Base-by-base conservation (phyloP, 1,140 invertebrate species). In the Ceratosolen fusciceps region DNA sequence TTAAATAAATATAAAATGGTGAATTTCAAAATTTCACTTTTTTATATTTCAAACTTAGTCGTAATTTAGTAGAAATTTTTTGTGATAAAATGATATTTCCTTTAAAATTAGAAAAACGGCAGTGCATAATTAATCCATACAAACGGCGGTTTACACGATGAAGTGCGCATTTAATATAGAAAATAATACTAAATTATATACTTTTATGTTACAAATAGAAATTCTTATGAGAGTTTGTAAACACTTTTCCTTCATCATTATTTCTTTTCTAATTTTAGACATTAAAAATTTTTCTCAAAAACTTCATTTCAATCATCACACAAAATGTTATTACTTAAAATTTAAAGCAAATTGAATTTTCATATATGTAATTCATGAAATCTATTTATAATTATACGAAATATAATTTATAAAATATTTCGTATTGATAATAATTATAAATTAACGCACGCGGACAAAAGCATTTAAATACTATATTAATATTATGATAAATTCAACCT, bases 1-100 rank as follows among this genome's bases (percentile, higher is more conserved):
- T 7, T 52, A 60, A 60, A 60, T 62, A 62, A 34, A 62, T 2
- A 16, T 62, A 19, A 62, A 62, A 34, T 34, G 34, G 21, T 34
- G 3, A 34, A 62, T 62, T 34, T 62, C 0, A 19, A 62, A 9
- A 62, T 62, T 62, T 34, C 58, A 19, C 16, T 16, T 62, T 62
- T 62, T 34, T 62, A 19, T 14, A 34, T 34, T 0, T 62, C 29
- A 62, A 62, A 16, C 29, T 62, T 56, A n/a, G n/a, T 39, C 39
- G 39, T 62, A 56, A 77, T 77, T 31, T 9, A 60, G 67, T 56
- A 73, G 77, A 79, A 73, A 79, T 67, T 73, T 26, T 70, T 72
- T 16, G 43, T 43, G n/a, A 52, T 26, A 54, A 47, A 29, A 71
- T 34, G 37, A 21, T 39, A 49, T 65, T 65, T 49, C 56, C 49